Evolutionary conservation across 2,888 invertebrate genomes (phyloP).

Genomic region (Spodoptera littoralis): DNA sequence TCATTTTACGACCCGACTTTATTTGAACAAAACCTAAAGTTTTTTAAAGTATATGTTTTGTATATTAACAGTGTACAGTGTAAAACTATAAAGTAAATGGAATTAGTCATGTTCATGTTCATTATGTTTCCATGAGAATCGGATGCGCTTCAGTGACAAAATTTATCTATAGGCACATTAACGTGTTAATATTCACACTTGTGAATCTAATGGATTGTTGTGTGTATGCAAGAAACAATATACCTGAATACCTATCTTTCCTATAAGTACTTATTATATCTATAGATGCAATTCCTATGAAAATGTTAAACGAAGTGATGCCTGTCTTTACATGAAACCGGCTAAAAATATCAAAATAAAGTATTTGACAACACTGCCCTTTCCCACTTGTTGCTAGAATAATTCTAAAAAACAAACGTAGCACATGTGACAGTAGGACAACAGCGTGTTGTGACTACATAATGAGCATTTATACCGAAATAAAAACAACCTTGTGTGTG

Average conservation of each 20-base stretch:
- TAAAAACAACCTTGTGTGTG: constrained; percentile 69
- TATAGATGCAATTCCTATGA: too few relatives aligned
- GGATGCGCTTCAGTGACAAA: constrained; percentile 5
- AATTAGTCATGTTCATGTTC: constrained; percentile 6
- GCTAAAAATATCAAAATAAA: too few relatives aligned
- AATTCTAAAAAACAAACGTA: constrained; percentile 39
- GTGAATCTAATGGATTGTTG: background rate
- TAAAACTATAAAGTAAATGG: constrained; percentile 5
- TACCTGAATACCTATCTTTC: too few relatives aligned
- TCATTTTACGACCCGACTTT: constrained; percentile 61
- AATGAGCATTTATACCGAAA: constrained; percentile 61
- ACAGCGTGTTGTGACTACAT: constrained; percentile 55
- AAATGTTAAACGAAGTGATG: too few relatives aligned
- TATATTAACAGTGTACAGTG: constrained; percentile 17
- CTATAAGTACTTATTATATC: too few relatives aligned
- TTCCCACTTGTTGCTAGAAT: background rate
- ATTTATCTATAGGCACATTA: background rate
- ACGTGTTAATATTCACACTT: constrained; percentile 1
- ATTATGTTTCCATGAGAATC: constrained; percentile 8
- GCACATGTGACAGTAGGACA: constrained; percentile 35
- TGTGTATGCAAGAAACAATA: too few relatives aligned
- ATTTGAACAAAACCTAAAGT: constrained; percentile 25
- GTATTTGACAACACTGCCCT: background rate
- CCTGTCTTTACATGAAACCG: too few relatives aligned
- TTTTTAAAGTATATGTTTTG: constrained; percentile 29